Conservation (phyloP, 2,113 vertebrate genomes). For the Lipophrys pholis region DNA sequence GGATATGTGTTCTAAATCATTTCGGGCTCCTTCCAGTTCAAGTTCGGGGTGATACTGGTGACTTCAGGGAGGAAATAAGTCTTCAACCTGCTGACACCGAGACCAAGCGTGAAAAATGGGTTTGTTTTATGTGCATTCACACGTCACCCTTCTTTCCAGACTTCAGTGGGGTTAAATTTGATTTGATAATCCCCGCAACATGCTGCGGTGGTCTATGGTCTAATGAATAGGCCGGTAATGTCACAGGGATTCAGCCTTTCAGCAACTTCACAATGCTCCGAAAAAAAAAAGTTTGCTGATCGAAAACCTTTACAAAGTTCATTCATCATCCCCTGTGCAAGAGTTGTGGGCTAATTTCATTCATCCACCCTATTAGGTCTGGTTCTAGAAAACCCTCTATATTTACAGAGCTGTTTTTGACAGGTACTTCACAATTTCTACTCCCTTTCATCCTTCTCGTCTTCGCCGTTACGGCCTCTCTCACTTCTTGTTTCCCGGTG, state of each 20-base stretch:
- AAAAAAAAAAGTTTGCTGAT: constrained; percentile 29
- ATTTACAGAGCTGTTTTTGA: constrained; percentile 6
- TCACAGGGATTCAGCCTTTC: constrained; percentile 29
- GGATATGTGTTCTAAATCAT: background rate
- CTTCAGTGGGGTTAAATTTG: constrained; percentile 14
- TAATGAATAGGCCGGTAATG: constrained; percentile 27
- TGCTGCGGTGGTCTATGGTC: constrained; percentile 26
- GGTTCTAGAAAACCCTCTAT: constrained; percentile 15
- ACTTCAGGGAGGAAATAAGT: background rate
- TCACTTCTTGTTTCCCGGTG: constrained; percentile 12
- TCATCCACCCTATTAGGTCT: constrained; percentile 28
- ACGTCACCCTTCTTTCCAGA: background rate
- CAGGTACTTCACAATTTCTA: constrained; percentile 15
- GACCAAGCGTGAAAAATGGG: no score
- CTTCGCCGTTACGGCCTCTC: constrained; percentile 1
- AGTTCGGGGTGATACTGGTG: background rate
- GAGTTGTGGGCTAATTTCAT: constrained; percentile 48
- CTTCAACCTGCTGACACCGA: background rate
- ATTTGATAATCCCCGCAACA: constrained; percentile 44
- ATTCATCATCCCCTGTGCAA: constrained; percentile 58
- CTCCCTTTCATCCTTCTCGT: constrained; percentile 7
- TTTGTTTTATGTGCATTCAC: no score
- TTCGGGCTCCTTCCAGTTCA: no score
- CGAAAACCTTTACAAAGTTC: constrained; percentile 50
- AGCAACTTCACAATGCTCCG: constrained; percentile 7